Percentiles rank a stretch among this genome's conserved stretches.
Conservation (phyloP, 2,888 invertebrate genomes). For the Deroplatys truncata region DNA sequence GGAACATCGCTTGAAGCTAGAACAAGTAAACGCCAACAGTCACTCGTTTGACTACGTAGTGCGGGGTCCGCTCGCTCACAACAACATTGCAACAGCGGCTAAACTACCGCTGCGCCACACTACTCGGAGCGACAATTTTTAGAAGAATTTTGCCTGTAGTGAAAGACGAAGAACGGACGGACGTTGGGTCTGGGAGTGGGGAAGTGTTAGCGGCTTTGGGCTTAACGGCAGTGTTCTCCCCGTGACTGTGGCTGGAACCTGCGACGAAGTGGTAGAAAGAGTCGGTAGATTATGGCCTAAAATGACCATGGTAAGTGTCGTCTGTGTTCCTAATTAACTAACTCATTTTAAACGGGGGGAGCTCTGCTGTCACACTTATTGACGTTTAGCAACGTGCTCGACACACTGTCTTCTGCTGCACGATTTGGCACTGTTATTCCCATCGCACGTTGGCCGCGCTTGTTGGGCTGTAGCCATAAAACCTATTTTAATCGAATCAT, state of each 20-base stretch:
- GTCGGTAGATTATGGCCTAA: constrained; percentile 29
- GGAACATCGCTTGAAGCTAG: not conserved
- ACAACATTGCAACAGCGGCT: constrained; percentile 30
- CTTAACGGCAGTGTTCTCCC: constrained; percentile 16
- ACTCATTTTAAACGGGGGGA: not conserved
- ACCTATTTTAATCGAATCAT: constrained; percentile 1
- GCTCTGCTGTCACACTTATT: not conserved
- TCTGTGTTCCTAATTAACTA: not conserved
- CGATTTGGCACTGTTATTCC: constrained; percentile 1
- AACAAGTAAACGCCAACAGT: not conserved
- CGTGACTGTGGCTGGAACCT: constrained; percentile 25
- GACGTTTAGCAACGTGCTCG: not conserved
- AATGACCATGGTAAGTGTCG: constrained; percentile 31
- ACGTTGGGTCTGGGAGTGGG: constrained; percentile 23
- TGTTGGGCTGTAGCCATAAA: constrained; percentile 6
- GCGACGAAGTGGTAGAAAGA: constrained; percentile 27
- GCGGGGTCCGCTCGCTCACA: constrained; percentile 23
- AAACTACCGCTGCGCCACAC: constrained; percentile 30
- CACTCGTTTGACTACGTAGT: constrained; percentile 30
- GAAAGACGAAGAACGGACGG: constrained; percentile 26
- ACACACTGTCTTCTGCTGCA: not conserved
- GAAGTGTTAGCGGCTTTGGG: constrained; percentile 10
- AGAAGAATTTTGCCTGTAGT: constrained; percentile 29
- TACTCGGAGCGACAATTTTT: constrained; percentile 27
- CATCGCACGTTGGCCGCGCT: constrained; percentile 5